These are phyloP conservation scores for Lineus longissimus DNA, from an alignment of 1,140 invertebrate genomes.

Conservation along the genomic window DNA sequence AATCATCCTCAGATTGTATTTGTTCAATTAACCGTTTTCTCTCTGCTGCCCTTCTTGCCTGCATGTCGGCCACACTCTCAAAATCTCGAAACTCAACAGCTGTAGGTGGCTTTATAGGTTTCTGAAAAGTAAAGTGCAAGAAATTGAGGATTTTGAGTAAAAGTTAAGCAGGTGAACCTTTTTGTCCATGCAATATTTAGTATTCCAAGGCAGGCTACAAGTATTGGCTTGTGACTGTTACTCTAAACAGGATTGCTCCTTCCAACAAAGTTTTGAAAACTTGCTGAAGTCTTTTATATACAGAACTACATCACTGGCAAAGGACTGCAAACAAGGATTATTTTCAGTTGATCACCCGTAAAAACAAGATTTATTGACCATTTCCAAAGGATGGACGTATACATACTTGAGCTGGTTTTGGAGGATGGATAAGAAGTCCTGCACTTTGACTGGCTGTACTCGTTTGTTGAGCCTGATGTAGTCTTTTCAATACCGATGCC, in stretches of 20 bases:
- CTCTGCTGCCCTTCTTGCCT: slow-evolving; percentile 77
- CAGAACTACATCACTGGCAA: too few species aligned
- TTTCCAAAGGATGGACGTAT: too few species aligned
- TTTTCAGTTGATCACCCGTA: background rate
- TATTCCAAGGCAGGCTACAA: too few species aligned
- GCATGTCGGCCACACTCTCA: slow-evolving; percentile 73
- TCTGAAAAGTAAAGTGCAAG: background rate
- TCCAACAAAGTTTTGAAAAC: too few species aligned
- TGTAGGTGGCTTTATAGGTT: background rate
- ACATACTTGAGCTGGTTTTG: slow-evolving; percentile 20
- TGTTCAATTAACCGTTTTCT: slow-evolving; percentile 72
- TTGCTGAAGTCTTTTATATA: too few species aligned
- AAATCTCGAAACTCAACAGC: slow-evolving; percentile 65
- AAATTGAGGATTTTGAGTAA: background rate
- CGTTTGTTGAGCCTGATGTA: background rate
- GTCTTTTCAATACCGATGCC: background rate
- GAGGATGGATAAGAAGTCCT: slow-evolving; percentile 30
- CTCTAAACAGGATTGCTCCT: too few species aligned
- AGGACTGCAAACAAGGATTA: background rate
- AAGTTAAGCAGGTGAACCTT: too few species aligned
- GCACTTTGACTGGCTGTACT: background rate
- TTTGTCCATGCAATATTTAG: too few species aligned
- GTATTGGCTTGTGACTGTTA: too few species aligned
- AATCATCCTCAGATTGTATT: slow-evolving; percentile 66
- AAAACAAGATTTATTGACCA: background rate